These are phyloP conservation scores for Tenthredo livida DNA, from an alignment of 2,888 invertebrate species.

Conservation along the genomic window DNA sequence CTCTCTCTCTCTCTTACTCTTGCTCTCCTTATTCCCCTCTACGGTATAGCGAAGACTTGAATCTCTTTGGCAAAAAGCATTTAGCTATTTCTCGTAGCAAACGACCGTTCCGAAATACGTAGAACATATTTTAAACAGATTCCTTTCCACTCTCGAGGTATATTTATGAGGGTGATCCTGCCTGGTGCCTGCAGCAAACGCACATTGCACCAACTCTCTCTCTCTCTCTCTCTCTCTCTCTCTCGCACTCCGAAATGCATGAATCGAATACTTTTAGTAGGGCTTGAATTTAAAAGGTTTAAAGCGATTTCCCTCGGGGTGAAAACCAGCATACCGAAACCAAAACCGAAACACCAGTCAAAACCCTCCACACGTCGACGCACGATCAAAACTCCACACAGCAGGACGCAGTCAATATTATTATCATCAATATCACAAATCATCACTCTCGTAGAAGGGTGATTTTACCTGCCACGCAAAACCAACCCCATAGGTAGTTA, in stretches of 20 bases:
- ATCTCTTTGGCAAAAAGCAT: constrained; percentile 78
- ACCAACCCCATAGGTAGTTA: neutral
- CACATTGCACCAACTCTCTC: constrained; percentile 55
- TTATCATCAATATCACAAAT: constrained; percentile 24
- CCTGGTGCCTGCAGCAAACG: constrained; percentile 55
- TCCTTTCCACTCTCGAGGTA: constrained; percentile 72
- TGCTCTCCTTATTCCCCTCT: neutral
- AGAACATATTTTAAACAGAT: constrained; percentile 77
- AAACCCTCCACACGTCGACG: neutral
- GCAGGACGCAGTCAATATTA: neutral
- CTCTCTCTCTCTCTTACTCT: neutral
- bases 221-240: constrained; percentile 54
- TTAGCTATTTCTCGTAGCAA: constrained; percentile 78
- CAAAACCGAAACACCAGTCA: constrained; percentile 30
- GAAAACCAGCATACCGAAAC: constrained; percentile 4
- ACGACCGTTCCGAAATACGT: constrained; percentile 77
- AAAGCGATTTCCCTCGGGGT: constrained; percentile 76
- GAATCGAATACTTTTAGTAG: constrained; percentile 60
- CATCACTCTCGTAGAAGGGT: neutral
- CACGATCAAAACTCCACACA: constrained; percentile 26
- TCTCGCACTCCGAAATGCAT: constrained; percentile 57
- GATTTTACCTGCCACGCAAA: neutral
- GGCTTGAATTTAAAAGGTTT: constrained; percentile 76
- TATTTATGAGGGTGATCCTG: constrained; percentile 72
- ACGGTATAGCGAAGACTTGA: constrained; percentile 74